Percentiles rank a stretch among this genome's conserved stretches.
These are phyloP conservation scores for Amphipyra berbera DNA, from an alignment of 2,888 invertebrate genomes.

Conservation along the genomic window DNA sequence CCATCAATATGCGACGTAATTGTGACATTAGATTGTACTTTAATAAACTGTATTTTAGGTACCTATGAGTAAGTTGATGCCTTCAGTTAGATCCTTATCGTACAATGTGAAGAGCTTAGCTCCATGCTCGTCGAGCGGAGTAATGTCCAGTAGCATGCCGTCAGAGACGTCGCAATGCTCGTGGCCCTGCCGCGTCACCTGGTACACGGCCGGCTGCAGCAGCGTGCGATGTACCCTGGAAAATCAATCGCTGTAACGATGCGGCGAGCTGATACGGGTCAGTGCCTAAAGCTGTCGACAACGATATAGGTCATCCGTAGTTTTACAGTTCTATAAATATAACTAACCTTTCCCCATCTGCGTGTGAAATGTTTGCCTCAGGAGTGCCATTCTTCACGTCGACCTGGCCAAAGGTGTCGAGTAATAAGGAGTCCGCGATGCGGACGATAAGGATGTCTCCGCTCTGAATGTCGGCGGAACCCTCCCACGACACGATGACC, in stretches of 20 bases:
- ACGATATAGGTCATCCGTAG: slow-evolving; percentile 42
- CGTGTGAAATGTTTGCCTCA: slow-evolving; percentile 70
- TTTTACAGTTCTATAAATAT: slow-evolving; percentile 39
- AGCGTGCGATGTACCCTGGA: slow-evolving; percentile 89
- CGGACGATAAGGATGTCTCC: slow-evolving; percentile 93
- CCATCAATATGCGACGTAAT: slow-evolving; percentile 8
- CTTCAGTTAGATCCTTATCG: slow-evolving; percentile 93
- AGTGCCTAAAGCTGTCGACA: slow-evolving; percentile 29
- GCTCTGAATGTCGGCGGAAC: slow-evolving; percentile 92
- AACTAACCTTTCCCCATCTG: slow-evolving; percentile 76
- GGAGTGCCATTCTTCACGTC: slow-evolving; percentile 72
- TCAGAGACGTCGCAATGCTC: slow-evolving; percentile 93
- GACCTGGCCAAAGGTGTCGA: slow-evolving; percentile 72
- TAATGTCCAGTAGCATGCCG: slow-evolving; percentile 92
- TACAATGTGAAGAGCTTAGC: slow-evolving; percentile 92
- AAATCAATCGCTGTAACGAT: slow-evolving; percentile 47
- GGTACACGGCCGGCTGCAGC: slow-evolving; percentile 91
- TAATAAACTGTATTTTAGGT: slow-evolving; percentile 14
- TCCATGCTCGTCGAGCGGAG: slow-evolving; percentile 91
- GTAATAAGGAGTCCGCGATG: slow-evolving; percentile 91
- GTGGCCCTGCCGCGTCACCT: slow-evolving; percentile 92
- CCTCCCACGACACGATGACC: slow-evolving; percentile 91
- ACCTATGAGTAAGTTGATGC: slow-evolving; percentile 93
- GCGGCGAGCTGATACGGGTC: slow-evolving; percentile 40
- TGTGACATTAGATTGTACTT: background rate